Evolutionary conservation across 2,888 invertebrate species (phyloP).

Genomic region (Lepetodrilus schrolli): DNA sequence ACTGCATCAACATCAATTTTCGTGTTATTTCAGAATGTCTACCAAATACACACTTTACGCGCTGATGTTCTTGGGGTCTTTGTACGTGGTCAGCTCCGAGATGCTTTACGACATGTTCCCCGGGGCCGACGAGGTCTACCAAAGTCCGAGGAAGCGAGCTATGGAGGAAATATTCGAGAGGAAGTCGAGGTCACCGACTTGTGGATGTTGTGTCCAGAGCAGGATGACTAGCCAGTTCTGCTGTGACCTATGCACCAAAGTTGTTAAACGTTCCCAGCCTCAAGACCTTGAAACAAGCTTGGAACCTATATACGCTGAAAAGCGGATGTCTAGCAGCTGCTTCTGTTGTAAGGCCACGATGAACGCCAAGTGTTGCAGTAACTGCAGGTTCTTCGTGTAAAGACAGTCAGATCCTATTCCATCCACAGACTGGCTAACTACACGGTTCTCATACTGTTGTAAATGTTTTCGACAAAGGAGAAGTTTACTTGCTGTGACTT

Average conservation of each 20-base stretch:
- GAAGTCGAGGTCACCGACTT: neutral
- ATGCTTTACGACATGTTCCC: neutral
- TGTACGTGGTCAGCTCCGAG: neutral
- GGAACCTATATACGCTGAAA: neutral
- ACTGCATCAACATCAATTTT: no score
- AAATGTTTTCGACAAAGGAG: no score
- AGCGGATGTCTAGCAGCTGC: conserved; percentile 7
- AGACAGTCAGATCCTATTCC: no score
- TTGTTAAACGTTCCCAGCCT: neutral
- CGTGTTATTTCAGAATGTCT: neutral
- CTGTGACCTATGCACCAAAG: conserved; percentile 1
- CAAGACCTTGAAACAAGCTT: neutral
- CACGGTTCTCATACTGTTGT: no score
- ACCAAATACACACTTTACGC: neutral
- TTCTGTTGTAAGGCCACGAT: conserved; percentile 6
- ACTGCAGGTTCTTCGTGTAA: conserved; percentile 6
- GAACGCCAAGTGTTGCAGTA: neutral
- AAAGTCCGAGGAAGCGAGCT: neutral
- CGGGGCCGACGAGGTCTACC: neutral
- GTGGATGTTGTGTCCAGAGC: conserved; percentile 18
- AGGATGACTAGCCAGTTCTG: conserved; percentile 8
- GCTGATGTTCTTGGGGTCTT: neutral
- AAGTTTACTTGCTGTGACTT: no score
- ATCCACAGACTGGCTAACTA: no score
- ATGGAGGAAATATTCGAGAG: neutral